Evolutionary conservation across 2,113 vertebrate species (phyloP).

Genomic region (Gadus macrocephalus): DNA sequence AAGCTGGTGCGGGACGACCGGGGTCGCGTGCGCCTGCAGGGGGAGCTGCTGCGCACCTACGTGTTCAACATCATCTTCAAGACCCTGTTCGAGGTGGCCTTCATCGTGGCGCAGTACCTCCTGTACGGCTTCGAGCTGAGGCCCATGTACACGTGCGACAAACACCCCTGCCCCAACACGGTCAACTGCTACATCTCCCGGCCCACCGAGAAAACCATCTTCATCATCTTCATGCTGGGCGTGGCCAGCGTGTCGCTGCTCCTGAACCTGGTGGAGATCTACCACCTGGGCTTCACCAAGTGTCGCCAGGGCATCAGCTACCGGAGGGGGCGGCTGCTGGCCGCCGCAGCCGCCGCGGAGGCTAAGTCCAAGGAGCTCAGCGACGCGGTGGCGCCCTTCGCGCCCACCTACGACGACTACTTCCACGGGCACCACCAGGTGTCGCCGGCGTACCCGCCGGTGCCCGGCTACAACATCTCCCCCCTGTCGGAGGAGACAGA

Average conservation of each 20-base stretch:
- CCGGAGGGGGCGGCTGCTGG: background rate
- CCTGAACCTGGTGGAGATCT: constrained; percentile 81
- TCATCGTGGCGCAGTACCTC: constrained; percentile 80
- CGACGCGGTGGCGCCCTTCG: constrained; percentile 42
- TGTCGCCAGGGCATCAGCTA: constrained; percentile 61
- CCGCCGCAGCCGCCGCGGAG: background rate
- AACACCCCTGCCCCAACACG: constrained; percentile 76
- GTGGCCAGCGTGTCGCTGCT: constrained; percentile 80
- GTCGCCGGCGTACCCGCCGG: constrained; percentile 49
- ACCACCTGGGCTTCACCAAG: constrained; percentile 79
- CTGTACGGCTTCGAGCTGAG: constrained; percentile 81
- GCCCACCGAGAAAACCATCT: constrained; percentile 85
- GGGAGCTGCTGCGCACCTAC: constrained; percentile 78
- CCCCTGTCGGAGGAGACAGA: constrained; percentile 52
- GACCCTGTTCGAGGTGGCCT: constrained; percentile 81
- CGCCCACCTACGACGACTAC: constrained; percentile 63
- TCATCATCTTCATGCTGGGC: constrained; percentile 83
- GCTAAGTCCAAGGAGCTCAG: constrained; percentile 34
- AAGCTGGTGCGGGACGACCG: constrained; percentile 44
- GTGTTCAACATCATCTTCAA: constrained; percentile 82
- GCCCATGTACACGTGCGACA: constrained; percentile 80
- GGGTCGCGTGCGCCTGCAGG: constrained; percentile 72
- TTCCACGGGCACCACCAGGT: constrained; percentile 50
- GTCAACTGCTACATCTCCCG: constrained; percentile 87
- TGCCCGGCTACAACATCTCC: constrained; percentile 61